Conservation (phyloP, 1,140 invertebrate genomes). For the Lanistes nyassanus region DNA sequence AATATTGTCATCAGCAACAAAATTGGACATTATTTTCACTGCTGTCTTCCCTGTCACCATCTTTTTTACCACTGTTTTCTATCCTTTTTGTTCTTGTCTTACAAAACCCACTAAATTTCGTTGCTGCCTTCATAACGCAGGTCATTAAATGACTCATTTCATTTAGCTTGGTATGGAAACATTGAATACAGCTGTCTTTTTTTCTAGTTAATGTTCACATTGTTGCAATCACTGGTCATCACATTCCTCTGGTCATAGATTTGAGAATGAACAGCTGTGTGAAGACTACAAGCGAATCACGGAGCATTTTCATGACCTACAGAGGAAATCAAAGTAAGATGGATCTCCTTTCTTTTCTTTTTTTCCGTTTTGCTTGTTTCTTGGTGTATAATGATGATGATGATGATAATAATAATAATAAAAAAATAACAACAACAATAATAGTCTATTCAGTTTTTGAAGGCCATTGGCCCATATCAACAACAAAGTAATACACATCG, state of each 20-base stretch:
- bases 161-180: too few relatives aligned
- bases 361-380: not conserved
- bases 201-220: too few relatives aligned
- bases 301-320: conserved; percentile 65
- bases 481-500: too few relatives aligned
- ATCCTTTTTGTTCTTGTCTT: conserved; percentile 14
- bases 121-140: too few relatives aligned
- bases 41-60: not conserved
- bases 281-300: conserved; percentile 67
- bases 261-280: conserved; percentile 63
- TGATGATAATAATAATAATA: not conserved
- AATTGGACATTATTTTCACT: not conserved
- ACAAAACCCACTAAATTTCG: too few relatives aligned
- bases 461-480: too few relatives aligned
- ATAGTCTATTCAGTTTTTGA: not conserved
- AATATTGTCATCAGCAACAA: too few relatives aligned
- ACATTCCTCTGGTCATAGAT: too few relatives aligned
- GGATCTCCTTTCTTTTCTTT: not conserved
- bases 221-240: too few relatives aligned
- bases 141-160: too few relatives aligned
- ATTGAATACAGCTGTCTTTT: too few relatives aligned
- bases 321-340: conserved; percentile 65
- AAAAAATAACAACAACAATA: not conserved
- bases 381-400: not conserved
- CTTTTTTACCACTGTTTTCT: not conserved